phyloP scores from a whole-genome alignment of 2,797 vertebrate species.

The Rhinophrynus dorsalis region DNA sequence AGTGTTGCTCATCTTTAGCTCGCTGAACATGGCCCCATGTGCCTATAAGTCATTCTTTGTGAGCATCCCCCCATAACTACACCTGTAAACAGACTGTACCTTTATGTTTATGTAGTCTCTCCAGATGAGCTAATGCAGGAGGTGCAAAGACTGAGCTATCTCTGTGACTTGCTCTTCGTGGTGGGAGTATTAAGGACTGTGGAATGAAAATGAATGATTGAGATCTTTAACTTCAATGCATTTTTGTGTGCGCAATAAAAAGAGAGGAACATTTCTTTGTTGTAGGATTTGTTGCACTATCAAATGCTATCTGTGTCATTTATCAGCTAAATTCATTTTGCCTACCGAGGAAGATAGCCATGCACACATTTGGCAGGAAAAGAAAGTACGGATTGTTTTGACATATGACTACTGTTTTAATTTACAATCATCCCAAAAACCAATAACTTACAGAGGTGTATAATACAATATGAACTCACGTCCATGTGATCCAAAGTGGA shows the following conservation, averaged over 20 bases:
- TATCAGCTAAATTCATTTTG: slow-evolving; percentile 25
- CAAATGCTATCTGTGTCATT: slow-evolving; percentile 33
- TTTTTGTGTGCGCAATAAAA: slow-evolving; percentile 32
- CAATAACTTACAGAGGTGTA: neutral
- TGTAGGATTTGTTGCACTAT: slow-evolving; percentile 34
- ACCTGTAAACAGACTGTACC: too few species aligned
- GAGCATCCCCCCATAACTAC: too few species aligned
- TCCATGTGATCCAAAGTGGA: too few species aligned
- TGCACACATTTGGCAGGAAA: neutral
- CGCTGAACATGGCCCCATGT: too few species aligned
- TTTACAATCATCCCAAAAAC: neutral
- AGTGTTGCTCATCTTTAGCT: too few species aligned
- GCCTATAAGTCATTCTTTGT: too few species aligned
- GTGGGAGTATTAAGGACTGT: slow-evolving; percentile 3
- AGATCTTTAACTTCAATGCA: slow-evolving; percentile 33
- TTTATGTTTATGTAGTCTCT: too few species aligned
- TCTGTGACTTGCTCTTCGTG: too few species aligned
- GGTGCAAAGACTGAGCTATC: too few species aligned
- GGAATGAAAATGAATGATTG: slow-evolving; percentile 34
- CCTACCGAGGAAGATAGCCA: neutral
- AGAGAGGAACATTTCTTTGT: slow-evolving; percentile 15
- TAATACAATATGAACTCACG: too few species aligned
- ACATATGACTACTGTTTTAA: neutral
- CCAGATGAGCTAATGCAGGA: too few species aligned
- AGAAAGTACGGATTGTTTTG: neutral